Conservation (phyloP, 2,113 vertebrate genomes). For the Indri indri region DNA sequence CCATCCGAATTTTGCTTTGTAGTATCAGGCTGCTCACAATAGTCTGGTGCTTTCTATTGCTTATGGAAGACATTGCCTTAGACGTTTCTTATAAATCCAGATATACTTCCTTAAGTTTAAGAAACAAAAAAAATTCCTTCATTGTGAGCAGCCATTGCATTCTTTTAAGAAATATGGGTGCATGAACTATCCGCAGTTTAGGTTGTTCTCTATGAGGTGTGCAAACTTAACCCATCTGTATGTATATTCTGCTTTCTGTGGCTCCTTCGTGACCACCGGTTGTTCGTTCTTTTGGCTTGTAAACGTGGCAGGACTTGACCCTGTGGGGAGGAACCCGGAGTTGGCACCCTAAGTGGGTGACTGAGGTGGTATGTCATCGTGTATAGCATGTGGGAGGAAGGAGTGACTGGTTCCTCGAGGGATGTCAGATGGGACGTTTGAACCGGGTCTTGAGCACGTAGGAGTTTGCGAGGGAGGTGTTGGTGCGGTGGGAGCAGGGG, state of each 20-base stretch:
- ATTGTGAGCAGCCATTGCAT: neutral
- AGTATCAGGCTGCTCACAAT: neutral
- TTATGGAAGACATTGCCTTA: neutral
- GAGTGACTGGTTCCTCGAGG: neutral
- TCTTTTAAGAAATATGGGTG: neutral
- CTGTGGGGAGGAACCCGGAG: neutral
- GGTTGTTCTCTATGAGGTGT: neutral
- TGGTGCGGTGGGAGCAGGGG: accelerated
- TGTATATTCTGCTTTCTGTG: neutral
- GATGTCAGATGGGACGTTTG: neutral
- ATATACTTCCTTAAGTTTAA: neutral
- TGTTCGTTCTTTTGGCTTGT: neutral
- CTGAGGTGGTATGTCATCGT: neutral
- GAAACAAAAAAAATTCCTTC: neutral
- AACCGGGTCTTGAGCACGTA: neutral
- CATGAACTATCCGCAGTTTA: neutral
- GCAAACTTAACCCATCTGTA: neutral
- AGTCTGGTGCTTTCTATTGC: neutral
- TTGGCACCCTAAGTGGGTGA: neutral
- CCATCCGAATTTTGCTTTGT: neutral
- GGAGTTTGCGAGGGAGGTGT: neutral
- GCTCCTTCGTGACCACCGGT: neutral
- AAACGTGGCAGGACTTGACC: neutral
- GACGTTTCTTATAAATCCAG: neutral
- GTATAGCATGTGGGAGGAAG: neutral